These are phyloP conservation scores for Clarias magur DNA, from an alignment of 2,113 vertebrate species.

Conservation along the genomic window DNA sequence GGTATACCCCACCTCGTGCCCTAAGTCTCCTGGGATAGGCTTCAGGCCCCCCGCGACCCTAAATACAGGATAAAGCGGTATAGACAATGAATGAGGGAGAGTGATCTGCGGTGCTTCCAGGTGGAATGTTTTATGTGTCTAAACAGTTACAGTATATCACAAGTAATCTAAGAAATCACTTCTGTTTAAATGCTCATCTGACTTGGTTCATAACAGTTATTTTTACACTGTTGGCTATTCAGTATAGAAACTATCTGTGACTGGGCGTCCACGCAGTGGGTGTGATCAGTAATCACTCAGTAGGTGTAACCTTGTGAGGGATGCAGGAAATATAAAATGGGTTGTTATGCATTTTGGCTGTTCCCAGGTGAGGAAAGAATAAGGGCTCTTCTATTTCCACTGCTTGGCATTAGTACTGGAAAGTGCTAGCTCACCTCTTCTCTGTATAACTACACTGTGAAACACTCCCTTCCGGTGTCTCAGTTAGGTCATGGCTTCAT, in stretches of 20 bases:
- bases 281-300: conserved; percentile 44
- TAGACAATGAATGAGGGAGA: no score
- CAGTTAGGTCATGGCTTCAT: conserved; percentile 66
- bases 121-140: background rate
- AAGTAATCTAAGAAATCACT: background rate
- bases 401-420: conserved; percentile 69
- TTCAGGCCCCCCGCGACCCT: no score
- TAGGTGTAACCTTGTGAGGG: conserved; percentile 17
- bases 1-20: no score
- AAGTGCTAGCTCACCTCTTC: conserved; percentile 65
- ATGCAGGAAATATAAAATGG: conserved; percentile 53
- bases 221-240: background rate
- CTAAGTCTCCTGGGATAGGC: no score
- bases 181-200: background rate
- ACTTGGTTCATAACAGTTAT: background rate
- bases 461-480: conserved; percentile 61
- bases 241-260: conserved; percentile 4
- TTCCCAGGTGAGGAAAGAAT: conserved; percentile 60
- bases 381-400: conserved; percentile 70
- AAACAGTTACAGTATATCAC: background rate
- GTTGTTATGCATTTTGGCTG: conserved; percentile 63
- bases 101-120: background rate
- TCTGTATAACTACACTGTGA: conserved; percentile 64
- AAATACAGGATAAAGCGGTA: no score
- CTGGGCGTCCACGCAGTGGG: conserved; percentile 32